phyloP scores from a whole-genome alignment of 2,888 invertebrate species.

The Lithophane leautieri region DNA sequence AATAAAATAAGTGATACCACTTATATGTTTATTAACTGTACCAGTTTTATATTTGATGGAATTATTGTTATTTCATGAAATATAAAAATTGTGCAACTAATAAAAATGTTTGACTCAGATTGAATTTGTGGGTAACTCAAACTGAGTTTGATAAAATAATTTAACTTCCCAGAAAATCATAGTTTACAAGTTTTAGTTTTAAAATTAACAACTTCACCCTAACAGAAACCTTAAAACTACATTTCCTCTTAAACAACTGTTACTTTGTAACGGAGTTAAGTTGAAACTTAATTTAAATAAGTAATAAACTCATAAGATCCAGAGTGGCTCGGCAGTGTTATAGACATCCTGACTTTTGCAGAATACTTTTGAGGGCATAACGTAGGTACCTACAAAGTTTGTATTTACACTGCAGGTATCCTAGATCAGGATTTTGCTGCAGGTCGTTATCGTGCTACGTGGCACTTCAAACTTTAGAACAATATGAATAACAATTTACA shows the following conservation, averaged over 20 bases:
- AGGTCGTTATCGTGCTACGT: conserved; percentile 31
- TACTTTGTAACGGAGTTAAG: conserved; percentile 29
- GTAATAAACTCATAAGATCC: conserved; percentile 10
- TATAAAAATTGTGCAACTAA: neutral
- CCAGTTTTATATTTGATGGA: too few species aligned
- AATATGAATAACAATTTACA: conserved; percentile 50
- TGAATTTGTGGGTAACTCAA: neutral
- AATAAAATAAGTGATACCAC: neutral
- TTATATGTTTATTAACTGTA: neutral
- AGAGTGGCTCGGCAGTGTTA: neutral
- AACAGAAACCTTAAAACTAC: conserved; percentile 30
- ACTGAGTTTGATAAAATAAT: conserved; percentile 8
- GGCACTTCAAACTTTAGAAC: conserved; percentile 42
- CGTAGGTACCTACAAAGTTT: conserved; percentile 27
- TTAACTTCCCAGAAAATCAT: neutral
- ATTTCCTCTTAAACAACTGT: conserved; percentile 15
- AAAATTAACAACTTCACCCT: conserved; percentile 20
- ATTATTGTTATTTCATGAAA: neutral
- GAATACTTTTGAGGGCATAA: conserved; percentile 30
- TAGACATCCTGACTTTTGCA: conserved; percentile 8
- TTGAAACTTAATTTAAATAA: conserved; percentile 44
- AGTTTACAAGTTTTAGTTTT: neutral
- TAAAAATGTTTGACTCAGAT: neutral
- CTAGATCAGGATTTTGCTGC: conserved; percentile 30
- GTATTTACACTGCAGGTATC: conserved; percentile 41